These are phyloP conservation scores for Margaritifera margaritifera DNA, from an alignment of 2,888 invertebrate species.

Conservation along the genomic window DNA sequence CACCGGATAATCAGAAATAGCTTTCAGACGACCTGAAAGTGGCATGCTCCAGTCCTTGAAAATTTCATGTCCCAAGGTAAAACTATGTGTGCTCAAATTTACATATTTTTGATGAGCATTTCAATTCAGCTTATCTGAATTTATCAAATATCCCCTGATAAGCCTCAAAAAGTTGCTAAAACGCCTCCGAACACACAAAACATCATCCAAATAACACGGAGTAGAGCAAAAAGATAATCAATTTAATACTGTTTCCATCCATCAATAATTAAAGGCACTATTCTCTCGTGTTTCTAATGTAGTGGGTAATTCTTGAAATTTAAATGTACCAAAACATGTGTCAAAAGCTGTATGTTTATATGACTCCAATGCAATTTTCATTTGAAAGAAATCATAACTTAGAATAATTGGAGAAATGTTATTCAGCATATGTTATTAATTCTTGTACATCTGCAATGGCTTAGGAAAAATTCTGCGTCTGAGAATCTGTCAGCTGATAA, in stretches of 20 bases:
- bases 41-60: conserved; percentile 1
- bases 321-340: conserved; percentile 8
- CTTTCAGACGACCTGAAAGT: conserved; percentile 5
- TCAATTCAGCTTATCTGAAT: conserved; percentile 1
- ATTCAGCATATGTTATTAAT: too few relatives aligned
- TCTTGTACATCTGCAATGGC: too few relatives aligned
- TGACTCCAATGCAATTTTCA: not conserved
- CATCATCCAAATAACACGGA: conserved; percentile 16
- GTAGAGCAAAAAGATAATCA: conserved; percentile 8
- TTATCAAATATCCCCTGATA: too few relatives aligned
- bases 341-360: conserved; percentile 1
- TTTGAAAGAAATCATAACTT: conserved; percentile 2
- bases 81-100: conserved; percentile 7
- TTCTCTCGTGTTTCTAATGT: conserved; percentile 1
- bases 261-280: conserved; percentile 11
- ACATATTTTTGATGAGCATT: conserved; percentile 1
- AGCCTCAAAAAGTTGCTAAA: conserved; percentile 6
- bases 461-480: too few relatives aligned
- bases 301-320: conserved; percentile 8
- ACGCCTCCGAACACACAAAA: conserved; percentile 9
- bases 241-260: conserved; percentile 3
- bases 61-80: conserved; percentile 7
- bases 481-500: too few relatives aligned
- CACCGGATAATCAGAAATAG: conserved; percentile 6
- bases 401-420: not conserved